Evolutionary conservation across 2,113 vertebrate genomes (phyloP).

Genomic region (Garra rufa): DNA sequence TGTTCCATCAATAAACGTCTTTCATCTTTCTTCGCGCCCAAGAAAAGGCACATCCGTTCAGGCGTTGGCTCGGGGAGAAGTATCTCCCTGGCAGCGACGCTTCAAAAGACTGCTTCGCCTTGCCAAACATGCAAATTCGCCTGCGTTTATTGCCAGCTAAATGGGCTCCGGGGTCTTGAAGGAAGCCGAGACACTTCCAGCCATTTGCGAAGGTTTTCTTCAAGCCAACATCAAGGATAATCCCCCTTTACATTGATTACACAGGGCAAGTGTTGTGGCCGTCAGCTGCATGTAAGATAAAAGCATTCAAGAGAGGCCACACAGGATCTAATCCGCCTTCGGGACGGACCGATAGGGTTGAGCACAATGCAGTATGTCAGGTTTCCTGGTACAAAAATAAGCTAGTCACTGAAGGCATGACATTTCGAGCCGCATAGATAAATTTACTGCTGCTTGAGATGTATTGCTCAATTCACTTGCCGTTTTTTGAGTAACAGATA

Average conservation of each 20-base stretch:
- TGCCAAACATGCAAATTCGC: constrained; percentile 53
- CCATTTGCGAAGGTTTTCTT: constrained; percentile 19
- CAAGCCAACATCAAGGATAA: constrained; percentile 52
- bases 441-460: background rate
- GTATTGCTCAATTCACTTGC: constrained; percentile 32
- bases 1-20: constrained; percentile 68
- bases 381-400: constrained; percentile 5
- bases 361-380: constrained; percentile 27
- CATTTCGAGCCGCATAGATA: constrained; percentile 5
- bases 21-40: constrained; percentile 62
- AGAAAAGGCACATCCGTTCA: constrained; percentile 42
- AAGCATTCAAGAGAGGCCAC: constrained; percentile 47
- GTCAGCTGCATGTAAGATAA: constrained; percentile 57
- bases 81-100: constrained; percentile 12
- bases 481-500: constrained; percentile 34
- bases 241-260: constrained; percentile 55
- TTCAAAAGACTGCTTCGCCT: constrained; percentile 16
- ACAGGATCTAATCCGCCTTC: constrained; percentile 43
- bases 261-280: constrained; percentile 59
- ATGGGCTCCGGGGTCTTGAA: constrained; percentile 51
- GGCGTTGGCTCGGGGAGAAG: constrained; percentile 9
- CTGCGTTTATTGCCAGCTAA: constrained; percentile 45
- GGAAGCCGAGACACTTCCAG: constrained; percentile 50
- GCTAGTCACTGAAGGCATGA: constrained; percentile 20
- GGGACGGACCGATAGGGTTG: constrained; percentile 37